Base-by-base conservation (phyloP, 1,140 invertebrate species). In the Diorhabda sublineata region DNA sequence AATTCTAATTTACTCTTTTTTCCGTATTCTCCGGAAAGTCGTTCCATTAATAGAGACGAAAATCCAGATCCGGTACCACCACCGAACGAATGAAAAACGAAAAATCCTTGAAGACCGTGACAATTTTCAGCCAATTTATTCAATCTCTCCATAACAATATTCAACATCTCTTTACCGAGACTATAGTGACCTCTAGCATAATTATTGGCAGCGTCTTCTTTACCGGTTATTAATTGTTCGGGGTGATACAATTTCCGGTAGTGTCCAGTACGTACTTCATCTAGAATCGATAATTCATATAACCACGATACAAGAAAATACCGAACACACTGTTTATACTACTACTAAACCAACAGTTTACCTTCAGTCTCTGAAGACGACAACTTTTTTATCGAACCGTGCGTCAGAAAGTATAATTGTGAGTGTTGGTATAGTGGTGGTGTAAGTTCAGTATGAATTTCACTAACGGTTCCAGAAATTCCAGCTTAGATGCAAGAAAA, bases 61-160 rank as follows among this genome's bases (percentile, higher is more conserved):
- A 94, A 93, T 26, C 92, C 92, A 5, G 90, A 92, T 3, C 94
- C 94, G 43, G 95, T 96, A 3, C 95, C 95, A 58, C 95, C 95
- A 57, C 95, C 95, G 79, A 96, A 96, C 1, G 92, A 90, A 69
- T 94, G 91, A 80, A 96, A 94, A 61, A 94, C 87, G 3, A 95
- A 83, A 74, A 94, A 93, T 4, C 81, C 83, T 75, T 95, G 91
- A 2, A 91, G 81, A 45, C 88, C 89, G 45, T 84, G 85, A 77
- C 93, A 78, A 67, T 78, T 72, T 72, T 91, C 89, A 42, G 85
- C 83, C 47, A 87, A 74, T 72, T 83, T 84, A 42, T 84, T 75
- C 45, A 88, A 83, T 61, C 85, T 78, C 72, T 90, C 84, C 64
- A 86, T 71, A 47, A 87, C 86, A 93, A 82, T 89, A 52, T 71